Evolutionary conservation across 2,113 vertebrate genomes (phyloP).

Genomic region (Osmerus mordax): DNA sequence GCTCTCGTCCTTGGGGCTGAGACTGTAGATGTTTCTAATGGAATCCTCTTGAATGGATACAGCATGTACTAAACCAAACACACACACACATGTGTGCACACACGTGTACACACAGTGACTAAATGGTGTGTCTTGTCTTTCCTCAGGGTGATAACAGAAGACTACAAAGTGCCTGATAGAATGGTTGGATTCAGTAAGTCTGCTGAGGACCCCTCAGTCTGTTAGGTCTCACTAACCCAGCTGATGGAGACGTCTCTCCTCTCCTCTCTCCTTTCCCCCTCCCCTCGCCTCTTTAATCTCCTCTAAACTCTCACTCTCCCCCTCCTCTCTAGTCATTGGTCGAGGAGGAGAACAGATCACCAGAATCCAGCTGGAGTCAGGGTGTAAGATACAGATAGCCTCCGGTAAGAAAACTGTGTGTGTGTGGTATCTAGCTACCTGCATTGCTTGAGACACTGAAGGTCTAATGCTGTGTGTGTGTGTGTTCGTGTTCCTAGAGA

Average conservation of each 20-base stretch:
- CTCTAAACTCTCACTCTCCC: slow-evolving; percentile 10
- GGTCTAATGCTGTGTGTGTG: slow-evolving; percentile 1
- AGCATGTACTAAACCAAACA: background rate
- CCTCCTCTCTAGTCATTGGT: slow-evolving; percentile 82
- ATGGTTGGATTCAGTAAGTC: slow-evolving; percentile 99
- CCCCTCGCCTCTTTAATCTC: background rate
- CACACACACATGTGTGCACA: background rate
- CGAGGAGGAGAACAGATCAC: slow-evolving; percentile 98
- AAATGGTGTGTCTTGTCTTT: slow-evolving; percentile 32
- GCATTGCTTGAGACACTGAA: background rate
- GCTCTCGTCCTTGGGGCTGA: background rate
- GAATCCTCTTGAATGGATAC: no score
- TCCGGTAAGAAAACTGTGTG: slow-evolving; percentile 76
- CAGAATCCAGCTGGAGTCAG: slow-evolving; percentile 93
- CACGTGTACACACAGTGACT: background rate
- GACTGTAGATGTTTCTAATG: no score
- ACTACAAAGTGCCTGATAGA: slow-evolving; percentile 97
- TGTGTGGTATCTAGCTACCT: background rate
- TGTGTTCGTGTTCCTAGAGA: slow-evolving; percentile 75
- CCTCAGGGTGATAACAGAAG: slow-evolving; percentile 88
- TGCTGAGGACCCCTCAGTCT: background rate
- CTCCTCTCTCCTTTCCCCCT: background rate
- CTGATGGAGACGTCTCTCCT: no score
- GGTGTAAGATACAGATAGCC: slow-evolving; percentile 98
- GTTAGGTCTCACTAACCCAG: background rate